Base-by-base conservation (phyloP, 53 echinoderm and acorn worm species). In the Zoroaster sp. region DNA sequence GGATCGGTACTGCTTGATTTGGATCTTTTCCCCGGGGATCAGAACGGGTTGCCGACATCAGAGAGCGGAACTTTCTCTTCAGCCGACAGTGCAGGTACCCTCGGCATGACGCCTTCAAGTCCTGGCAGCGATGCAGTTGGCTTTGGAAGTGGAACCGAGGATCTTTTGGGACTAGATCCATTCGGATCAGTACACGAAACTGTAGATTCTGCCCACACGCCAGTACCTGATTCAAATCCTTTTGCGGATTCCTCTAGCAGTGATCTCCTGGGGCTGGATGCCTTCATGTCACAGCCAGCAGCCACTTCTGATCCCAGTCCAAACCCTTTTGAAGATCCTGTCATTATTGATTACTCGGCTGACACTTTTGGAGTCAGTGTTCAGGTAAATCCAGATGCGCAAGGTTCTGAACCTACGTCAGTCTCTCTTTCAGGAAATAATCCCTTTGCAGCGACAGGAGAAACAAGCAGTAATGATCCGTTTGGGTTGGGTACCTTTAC, bases 161-260 rank as follows among this genome's bases (percentile, higher is more conserved):
- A 93, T 47, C 79, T 90, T 2, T 78, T 95, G 71, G 95, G 91
- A n/a, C 66, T 95, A 23, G 75, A 88, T 35, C 52, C 93, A 12
- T 91, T 88, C 72, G 86, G 88, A 34, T 86, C 42, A 1, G 28
- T 32, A 39, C 39, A 86, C 68, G 65, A 74, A 54, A 41, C 74
- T 80, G 78, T 25, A 12, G 75, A 65, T 63, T 34, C 55, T 75
- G 59, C n/a, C 33, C 32, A 0, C 25, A 39, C 34, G 13, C 63
- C 63, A 28, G 40, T 52, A 17, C 38, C 75, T 33, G 5, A 31
- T 46, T 66, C 52, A 33, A 83, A 91, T 91, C 91, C 91, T 9
- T 91, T 91, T 70, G 77, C 28, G 45, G 68, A 69, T 75, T 68
- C 77, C 12, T 71, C 80, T 70, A 28, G 12, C 44, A 28, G 38